phyloP scores from a whole-genome alignment of 2,797 vertebrate genomes.

The Galagoides demidoff region DNA sequence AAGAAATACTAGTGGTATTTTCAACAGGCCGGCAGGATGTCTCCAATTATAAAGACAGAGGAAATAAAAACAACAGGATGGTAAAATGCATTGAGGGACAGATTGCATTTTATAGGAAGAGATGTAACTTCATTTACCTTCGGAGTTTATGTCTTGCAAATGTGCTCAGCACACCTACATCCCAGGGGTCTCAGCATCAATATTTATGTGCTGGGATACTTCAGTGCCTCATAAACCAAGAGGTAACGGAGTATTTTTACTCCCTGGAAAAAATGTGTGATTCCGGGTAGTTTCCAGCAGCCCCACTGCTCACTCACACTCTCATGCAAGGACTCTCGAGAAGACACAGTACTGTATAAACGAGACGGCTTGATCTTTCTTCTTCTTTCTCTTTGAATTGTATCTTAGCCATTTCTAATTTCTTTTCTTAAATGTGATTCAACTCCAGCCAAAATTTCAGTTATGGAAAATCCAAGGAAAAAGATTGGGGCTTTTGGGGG shows the following conservation, averaged over 20 bases:
- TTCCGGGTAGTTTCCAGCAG: constrained; percentile 71
- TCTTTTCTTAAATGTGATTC: constrained; percentile 25
- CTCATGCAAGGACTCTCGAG: constrained; percentile 50
- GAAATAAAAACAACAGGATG: constrained; percentile 74
- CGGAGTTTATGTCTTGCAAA: constrained; percentile 80
- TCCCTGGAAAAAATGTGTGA: constrained; percentile 70
- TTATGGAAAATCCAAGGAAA: constrained; percentile 2
- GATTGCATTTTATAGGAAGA: constrained; percentile 72
- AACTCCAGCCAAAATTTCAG: constrained; percentile 3
- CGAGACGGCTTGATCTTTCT: not conserved
- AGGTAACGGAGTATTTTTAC: constrained; percentile 82
- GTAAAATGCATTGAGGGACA: constrained; percentile 70
- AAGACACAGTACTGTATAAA: constrained; percentile 9
- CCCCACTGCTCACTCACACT: constrained; percentile 57
- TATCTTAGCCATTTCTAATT: not conserved
- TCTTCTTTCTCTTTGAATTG: not conserved
- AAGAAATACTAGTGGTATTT: constrained; percentile 69
- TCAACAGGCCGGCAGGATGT: constrained; percentile 47
- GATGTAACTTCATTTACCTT: constrained; percentile 83
- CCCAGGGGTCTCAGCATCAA: constrained; percentile 81
- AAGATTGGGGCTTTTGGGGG: not conserved
- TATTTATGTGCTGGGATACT: constrained; percentile 85
- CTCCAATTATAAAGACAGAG: constrained; percentile 71
- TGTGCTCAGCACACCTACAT: constrained; percentile 79
- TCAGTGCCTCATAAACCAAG: constrained; percentile 87